Evolutionary conservation across 2,113 vertebrate genomes (phyloP), one percentile per base, ranked within the genome.

Genomic region (Macaca nemestrina): DNA sequence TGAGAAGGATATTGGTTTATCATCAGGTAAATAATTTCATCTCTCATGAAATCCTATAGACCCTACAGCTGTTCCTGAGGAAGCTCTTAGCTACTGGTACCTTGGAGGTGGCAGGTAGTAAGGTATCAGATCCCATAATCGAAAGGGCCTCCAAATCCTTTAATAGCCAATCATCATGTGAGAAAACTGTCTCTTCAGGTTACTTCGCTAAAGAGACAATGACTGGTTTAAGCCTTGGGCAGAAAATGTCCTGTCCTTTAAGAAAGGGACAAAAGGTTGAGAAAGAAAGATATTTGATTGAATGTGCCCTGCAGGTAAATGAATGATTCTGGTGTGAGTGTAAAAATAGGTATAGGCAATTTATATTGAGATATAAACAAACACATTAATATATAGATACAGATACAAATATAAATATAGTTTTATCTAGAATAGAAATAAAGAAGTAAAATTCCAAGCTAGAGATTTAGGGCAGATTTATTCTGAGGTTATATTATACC

Each of bases 1-100:
- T 88, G 38, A 73, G 48, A 81, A 93, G 18, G 3, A 0, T 80
- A 94, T 91, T 95, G 59, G 93, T 88, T 97, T 94, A 92, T 91
- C 48, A 92, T 96, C 52, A 88, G 48, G 67, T 93, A 97, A 94
- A 95, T 79, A 84, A 55, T 92, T 95, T 97, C 52, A 90, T 92
- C 43, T 88, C 50, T 55, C 3, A 23, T 57, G 55, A 93, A 97
- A 93, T 86, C 14, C 52, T 87, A 52, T 48, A 61, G 17, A 38
- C 27, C 40, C 55, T 93, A 38, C 6, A 93, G 89, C 73, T 96
- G 12, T 93, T 94, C 97, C 27, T 32, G 17, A 94, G 45, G 68
- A 88, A 88, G 27, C 43, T 94, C 57, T 86, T 95, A 83, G 73
- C 90, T 75, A 82, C 84, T 35, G 25, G 86, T 86, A 32, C 45